Evolutionary conservation across 92 coral and sea anemone genomes (phyloP).

Genomic region (Actinernus sp.): DNA sequence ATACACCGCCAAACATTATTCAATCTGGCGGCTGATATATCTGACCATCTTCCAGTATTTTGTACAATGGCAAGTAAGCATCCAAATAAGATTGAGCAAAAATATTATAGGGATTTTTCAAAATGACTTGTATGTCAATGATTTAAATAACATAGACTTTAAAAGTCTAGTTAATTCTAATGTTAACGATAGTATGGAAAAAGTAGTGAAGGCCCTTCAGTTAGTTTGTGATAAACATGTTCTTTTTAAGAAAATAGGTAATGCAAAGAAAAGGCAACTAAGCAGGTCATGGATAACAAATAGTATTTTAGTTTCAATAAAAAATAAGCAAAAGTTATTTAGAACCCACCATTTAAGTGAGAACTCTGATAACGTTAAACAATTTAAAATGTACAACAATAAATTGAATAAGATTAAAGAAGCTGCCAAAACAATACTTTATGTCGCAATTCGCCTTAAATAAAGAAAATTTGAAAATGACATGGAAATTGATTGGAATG

Average conservation of each 20-base stretch:
- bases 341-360: slow-evolving; percentile 44
- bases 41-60: too few species aligned
- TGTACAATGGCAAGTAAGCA: too few species aligned
- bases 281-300: slow-evolving; percentile 50
- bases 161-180: slow-evolving; percentile 10
- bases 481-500: too few species aligned
- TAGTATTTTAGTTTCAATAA: slow-evolving; percentile 48
- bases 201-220: slow-evolving; percentile 23
- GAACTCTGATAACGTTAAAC: slow-evolving; percentile 44
- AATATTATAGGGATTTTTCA: too few species aligned
- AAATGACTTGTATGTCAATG: slow-evolving; percentile 45
- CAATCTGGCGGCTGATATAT: too few species aligned
- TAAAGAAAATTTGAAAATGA: slow-evolving; percentile 42
- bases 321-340: slow-evolving; percentile 41
- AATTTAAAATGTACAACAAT: slow-evolving; percentile 42
- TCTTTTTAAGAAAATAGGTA: slow-evolving; percentile 28
- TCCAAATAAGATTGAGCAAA: too few species aligned
- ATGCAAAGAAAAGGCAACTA: slow-evolving; percentile 8
- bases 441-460: slow-evolving; percentile 31
- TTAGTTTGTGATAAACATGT: slow-evolving; percentile 34
- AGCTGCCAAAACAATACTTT: slow-evolving; percentile 47
- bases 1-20: too few species aligned
- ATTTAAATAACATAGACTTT: slow-evolving; percentile 44
- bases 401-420: slow-evolving; percentile 52
- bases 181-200: slow-evolving; percentile 34